Evolutionary conservation across 2,113 vertebrate genomes (phyloP).

Genomic region (Baryphthengus martii): DNA sequence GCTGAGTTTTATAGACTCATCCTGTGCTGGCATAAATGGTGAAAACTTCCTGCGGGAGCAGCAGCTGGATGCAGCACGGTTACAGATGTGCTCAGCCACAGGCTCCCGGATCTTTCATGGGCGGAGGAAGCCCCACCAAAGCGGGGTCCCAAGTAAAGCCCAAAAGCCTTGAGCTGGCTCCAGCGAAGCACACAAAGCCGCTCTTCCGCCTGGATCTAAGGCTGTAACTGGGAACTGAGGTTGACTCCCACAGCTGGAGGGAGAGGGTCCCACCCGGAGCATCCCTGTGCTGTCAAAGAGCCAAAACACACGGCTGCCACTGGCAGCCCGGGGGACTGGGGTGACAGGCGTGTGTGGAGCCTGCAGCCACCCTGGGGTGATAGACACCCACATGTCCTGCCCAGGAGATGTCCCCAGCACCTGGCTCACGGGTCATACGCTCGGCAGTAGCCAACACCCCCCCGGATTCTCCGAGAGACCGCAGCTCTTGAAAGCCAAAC

Average conservation of each 20-base stretch:
- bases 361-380: background rate
- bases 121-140: background rate
- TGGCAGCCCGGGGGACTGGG: fast-evolving
- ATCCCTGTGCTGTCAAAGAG: background rate
- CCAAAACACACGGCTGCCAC: background rate
- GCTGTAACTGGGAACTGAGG: background rate
- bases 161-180: background rate
- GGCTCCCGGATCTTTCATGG: background rate
- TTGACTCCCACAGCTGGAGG: background rate
- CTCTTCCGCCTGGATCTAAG: background rate
- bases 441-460: background rate
- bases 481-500: background rate
- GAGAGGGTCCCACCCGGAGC: background rate
- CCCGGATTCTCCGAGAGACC: fast-evolving
- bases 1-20: background rate
- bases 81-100: background rate
- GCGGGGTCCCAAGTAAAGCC: background rate
- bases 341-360: fast-evolving
- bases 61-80: background rate
- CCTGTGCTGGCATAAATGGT: background rate
- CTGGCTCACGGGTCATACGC: fast-evolving
- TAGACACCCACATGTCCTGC: fast-evolving
- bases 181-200: background rate
- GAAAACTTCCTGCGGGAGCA: background rate
- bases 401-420: background rate